Evolutionary conservation across 2,888 invertebrate genomes (phyloP).

Genomic region (Acrocera orbiculus): DNA sequence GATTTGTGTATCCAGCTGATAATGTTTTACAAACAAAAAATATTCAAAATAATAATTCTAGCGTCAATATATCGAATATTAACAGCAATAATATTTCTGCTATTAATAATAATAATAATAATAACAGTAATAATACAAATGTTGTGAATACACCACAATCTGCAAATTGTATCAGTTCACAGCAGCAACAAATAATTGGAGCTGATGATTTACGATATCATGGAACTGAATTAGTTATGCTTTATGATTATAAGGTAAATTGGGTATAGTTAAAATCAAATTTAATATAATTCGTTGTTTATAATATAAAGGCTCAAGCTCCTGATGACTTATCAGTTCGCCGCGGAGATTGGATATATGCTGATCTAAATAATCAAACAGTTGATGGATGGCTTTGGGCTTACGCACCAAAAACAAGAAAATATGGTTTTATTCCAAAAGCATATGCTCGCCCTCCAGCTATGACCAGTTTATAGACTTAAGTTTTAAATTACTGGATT

Average conservation of each 20-base stretch:
- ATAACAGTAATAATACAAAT: constrained; percentile 12
- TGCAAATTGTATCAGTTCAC: constrained; percentile 8
- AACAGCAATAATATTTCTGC: constrained; percentile 9
- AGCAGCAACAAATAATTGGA: constrained; percentile 22
- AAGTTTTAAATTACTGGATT: too few relatives aligned
- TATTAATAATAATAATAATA: constrained; percentile 13
- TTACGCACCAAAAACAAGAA: constrained; percentile 78
- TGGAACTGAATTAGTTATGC: constrained; percentile 82
- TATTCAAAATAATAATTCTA: constrained; percentile 18
- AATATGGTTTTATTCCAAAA: constrained; percentile 90
- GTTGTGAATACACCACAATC: constrained; percentile 1
- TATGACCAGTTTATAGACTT: constrained; percentile 58
- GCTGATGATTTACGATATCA: constrained; percentile 57
- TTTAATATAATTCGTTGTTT: background rate
- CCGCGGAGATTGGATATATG: constrained; percentile 89
- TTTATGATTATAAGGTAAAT: constrained; percentile 78
- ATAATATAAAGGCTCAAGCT: constrained; percentile 53
- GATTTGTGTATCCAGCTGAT: constrained; percentile 82
- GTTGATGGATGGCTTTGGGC: constrained; percentile 93
- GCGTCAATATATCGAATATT: constrained; percentile 17
- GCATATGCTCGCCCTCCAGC: constrained; percentile 85
- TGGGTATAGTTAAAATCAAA: background rate
- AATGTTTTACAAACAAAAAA: constrained; percentile 42
- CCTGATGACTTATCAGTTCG: constrained; percentile 82
- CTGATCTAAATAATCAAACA: constrained; percentile 81